Evolutionary conservation across 2,113 vertebrate genomes (phyloP).

Genomic region (Poicephalus gulielmi): DNA sequence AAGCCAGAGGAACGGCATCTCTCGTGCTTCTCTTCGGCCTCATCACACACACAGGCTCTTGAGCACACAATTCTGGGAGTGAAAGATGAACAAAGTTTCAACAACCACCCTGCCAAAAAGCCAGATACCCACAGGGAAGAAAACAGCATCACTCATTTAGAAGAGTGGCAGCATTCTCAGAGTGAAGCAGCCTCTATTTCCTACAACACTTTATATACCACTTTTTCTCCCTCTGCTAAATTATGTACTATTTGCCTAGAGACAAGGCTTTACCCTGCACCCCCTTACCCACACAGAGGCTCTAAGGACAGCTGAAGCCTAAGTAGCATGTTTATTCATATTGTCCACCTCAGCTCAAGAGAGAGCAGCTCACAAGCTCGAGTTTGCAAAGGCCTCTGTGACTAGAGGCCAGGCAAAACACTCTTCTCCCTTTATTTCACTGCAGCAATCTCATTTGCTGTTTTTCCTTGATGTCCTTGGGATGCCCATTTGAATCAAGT

Average conservation of each 20-base stretch:
- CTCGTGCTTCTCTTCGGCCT: background rate
- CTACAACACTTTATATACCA: background rate
- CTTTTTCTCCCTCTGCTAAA: background rate
- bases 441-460: background rate
- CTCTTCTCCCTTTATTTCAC: background rate
- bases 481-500: background rate
- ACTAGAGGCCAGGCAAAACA: background rate
- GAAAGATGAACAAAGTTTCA: background rate
- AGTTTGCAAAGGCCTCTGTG: background rate
- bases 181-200: background rate
- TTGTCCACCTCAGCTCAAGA: background rate
- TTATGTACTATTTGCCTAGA: background rate
- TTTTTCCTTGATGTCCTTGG: background rate
- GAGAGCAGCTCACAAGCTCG: background rate
- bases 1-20: background rate
- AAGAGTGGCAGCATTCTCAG: background rate
- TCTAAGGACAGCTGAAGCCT: background rate
- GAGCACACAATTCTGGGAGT: background rate
- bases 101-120: background rate
- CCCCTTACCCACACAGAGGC: background rate
- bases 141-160: background rate
- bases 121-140: background rate
- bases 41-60: background rate
- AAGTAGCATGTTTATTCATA: background rate
- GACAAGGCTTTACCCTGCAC: background rate